Percentiles rank a stretch among this genome's conserved stretches.
phyloP scores from a whole-genome alignment of 2,797 vertebrate genomes.

The Lateolabrax maculatus region DNA sequence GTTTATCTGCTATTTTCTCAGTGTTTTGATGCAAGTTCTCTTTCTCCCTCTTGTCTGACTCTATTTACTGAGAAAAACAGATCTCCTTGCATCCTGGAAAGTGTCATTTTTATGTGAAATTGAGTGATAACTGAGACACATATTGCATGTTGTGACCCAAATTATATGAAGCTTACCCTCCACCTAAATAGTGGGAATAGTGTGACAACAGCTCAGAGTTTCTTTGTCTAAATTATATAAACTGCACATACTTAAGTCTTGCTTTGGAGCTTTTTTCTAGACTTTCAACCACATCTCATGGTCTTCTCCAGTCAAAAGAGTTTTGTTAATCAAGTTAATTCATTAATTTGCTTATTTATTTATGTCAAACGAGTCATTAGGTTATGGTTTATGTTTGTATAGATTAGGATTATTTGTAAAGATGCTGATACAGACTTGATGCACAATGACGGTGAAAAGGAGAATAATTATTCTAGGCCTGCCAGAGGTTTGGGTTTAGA shows the following conservation, averaged over 20 bases:
- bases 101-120: not conserved
- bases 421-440: not conserved
- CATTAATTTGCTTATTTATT: not conserved
- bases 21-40: not conserved
- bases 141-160: not conserved
- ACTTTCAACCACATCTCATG: not conserved
- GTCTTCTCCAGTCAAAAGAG: not conserved
- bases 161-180: not conserved
- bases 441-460: not conserved
- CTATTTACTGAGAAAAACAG: not conserved
- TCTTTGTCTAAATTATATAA: not conserved
- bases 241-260: too few relatives aligned
- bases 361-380: not conserved
- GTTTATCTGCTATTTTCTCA: constrained; percentile 8
- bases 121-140: not conserved
- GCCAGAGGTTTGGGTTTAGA: not conserved
- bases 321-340: not conserved
- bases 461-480: not conserved
- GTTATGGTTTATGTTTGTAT: not conserved
- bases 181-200: not conserved
- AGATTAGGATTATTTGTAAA: not conserved
- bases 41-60: not conserved
- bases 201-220: not conserved
- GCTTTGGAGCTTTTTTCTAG: not conserved
- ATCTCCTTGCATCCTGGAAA: not conserved